phyloP scores from a whole-genome alignment of 1,140 invertebrate genomes.

The Sitophilus oryzae region DNA sequence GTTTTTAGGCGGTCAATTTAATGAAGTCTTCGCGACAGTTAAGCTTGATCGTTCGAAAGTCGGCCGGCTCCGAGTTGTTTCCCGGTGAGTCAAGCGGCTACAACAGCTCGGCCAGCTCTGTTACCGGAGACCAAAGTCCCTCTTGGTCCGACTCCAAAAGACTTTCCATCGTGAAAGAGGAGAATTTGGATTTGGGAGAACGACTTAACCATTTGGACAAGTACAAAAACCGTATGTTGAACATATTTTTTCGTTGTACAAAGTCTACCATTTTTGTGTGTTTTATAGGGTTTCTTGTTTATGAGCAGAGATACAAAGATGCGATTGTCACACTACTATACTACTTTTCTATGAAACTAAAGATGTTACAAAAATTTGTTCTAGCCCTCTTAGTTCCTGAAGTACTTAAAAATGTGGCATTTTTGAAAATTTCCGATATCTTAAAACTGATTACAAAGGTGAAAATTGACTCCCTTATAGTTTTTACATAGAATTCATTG shows the following conservation, averaged over 20 bases:
- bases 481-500: too few species aligned
- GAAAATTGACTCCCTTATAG: too few species aligned
- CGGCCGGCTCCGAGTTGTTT: slow-evolving; percentile 67
- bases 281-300: too few species aligned
- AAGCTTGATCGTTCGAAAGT: slow-evolving; percentile 65
- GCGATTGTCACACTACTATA: too few species aligned
- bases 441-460: too few species aligned
- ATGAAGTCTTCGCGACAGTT: slow-evolving; percentile 70
- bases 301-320: too few species aligned
- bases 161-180: slow-evolving; percentile 63
- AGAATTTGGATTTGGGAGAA: slow-evolving; percentile 50
- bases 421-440: too few species aligned
- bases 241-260: background rate
- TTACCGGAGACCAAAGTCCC: slow-evolving; percentile 65
- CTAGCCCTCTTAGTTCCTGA: too few species aligned
- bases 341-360: too few species aligned
- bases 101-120: slow-evolving; percentile 71
- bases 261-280: too few species aligned
- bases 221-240: slow-evolving; percentile 19
- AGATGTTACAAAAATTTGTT: too few species aligned
- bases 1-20: slow-evolving; percentile 59
- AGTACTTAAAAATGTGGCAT: too few species aligned
- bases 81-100: slow-evolving; percentile 74
- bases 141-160: slow-evolving; percentile 56
- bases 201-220: slow-evolving; percentile 38